Evolutionary conservation across 2,888 invertebrate genomes (phyloP).

Genomic region (Malacosoma neustria): DNA sequence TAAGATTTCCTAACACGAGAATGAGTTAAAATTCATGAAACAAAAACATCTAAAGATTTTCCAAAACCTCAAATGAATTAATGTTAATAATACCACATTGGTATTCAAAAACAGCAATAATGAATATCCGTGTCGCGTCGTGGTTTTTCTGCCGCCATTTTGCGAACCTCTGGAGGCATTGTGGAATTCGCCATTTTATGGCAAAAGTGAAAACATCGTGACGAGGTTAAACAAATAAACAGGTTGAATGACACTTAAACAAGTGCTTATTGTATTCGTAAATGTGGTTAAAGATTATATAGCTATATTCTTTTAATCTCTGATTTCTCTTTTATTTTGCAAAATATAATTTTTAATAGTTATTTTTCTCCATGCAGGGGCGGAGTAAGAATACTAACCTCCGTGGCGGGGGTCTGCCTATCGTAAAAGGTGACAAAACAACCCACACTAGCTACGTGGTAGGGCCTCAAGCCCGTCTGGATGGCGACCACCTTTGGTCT

Average conservation of each 20-base stretch:
- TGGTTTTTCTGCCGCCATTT: constrained; percentile 51
- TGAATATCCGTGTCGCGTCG: constrained; percentile 34
- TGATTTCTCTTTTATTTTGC: not conserved
- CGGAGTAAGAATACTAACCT: no score
- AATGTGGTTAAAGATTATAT: constrained; percentile 1
- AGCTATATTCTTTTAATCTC: not conserved
- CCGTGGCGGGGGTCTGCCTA: no score
- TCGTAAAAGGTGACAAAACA: no score
- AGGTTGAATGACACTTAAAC: constrained; percentile 34
- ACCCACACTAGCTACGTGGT: no score
- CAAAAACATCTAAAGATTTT: no score
- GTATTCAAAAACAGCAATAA: constrained; percentile 43
- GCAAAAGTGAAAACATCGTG: constrained; percentile 59
- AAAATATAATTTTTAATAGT: no score
- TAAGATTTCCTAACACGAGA: no score
- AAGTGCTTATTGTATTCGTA: not conserved
- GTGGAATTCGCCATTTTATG: constrained; percentile 46
- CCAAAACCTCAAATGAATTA: no score
- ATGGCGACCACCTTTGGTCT: no score
- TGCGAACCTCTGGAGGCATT: constrained; percentile 36
- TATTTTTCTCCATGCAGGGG: no score
- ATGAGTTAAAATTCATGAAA: no score
- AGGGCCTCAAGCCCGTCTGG: no score
- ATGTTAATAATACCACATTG: constrained; percentile 46
- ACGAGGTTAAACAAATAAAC: constrained; percentile 17